Conservation (phyloP, 2,113 vertebrate genomes). For the Heloderma charlesbogerti region DNA sequence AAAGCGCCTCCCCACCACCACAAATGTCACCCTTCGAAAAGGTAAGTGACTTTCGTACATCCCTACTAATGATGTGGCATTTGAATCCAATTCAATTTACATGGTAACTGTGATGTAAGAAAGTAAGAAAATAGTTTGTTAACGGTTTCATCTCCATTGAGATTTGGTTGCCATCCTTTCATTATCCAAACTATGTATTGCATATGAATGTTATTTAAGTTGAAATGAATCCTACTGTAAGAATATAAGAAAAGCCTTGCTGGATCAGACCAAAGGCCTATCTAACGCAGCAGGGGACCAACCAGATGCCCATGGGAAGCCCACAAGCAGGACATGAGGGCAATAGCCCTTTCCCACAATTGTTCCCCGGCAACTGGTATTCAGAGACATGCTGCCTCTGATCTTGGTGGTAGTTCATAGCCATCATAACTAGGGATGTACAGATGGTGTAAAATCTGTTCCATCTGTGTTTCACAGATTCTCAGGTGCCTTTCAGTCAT, state of each 20-base stretch:
- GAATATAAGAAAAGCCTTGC: not conserved
- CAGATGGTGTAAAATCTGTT: no score
- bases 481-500: no score
- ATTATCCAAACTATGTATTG: conserved; percentile 22
- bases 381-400: no score
- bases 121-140: conserved; percentile 37
- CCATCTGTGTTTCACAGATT: no score
- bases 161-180: conserved; percentile 41
- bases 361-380: not conserved
- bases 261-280: not conserved
- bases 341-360: not conserved
- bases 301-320: not conserved
- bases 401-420: not conserved
- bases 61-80: conserved; percentile 58
- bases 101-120: conserved; percentile 57
- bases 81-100: conserved; percentile 66
- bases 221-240: not conserved
- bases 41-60: no score
- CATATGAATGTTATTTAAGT: not conserved
- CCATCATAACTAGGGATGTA: not conserved
- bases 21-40: no score
- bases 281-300: not conserved
- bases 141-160: not conserved
- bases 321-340: not conserved
- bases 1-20: no score